Evolutionary conservation across 2,113 vertebrate species (phyloP).

Genomic region (Centropristis striata): DNA sequence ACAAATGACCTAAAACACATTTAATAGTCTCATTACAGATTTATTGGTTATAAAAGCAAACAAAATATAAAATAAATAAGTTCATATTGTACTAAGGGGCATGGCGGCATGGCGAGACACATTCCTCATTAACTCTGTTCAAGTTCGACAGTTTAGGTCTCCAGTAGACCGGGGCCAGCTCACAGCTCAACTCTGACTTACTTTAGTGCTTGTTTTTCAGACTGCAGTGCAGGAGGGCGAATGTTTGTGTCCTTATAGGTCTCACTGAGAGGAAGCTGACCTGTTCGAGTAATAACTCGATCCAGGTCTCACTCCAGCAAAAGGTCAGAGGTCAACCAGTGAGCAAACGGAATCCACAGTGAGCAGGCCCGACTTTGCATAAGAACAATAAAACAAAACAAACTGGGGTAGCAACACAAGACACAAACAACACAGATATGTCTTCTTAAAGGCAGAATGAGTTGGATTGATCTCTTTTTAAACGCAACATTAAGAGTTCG

Average conservation of each 20-base stretch:
- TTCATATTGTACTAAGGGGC: constrained; percentile 68
- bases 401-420: constrained; percentile 17
- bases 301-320: constrained; percentile 39
- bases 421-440: constrained; percentile 7
- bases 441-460: neutral
- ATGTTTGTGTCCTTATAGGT: constrained; percentile 27
- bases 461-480: no score
- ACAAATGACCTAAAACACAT: constrained; percentile 44
- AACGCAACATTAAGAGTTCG: no score
- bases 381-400: constrained; percentile 39
- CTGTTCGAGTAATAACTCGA: constrained; percentile 20
- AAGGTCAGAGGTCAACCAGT: constrained; percentile 64
- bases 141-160: constrained; percentile 30
- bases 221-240: constrained; percentile 39
- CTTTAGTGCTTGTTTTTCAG: constrained; percentile 48
- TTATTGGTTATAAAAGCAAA: constrained; percentile 88
- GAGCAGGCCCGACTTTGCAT: constrained; percentile 69
- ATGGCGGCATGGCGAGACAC: constrained; percentile 60
- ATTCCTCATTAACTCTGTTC: constrained; percentile 51
- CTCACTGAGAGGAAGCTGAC: constrained; percentile 14
- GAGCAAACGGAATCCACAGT: constrained; percentile 73
- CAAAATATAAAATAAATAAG: constrained; percentile 85
- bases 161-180: constrained; percentile 41
- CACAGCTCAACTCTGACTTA: constrained; percentile 27
- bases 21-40: constrained; percentile 74